Evolutionary conservation across 2,888 invertebrate genomes (phyloP), one percentile per base, ranked within the genome.

Genomic region (Cylindroiulus punctatus): DNA sequence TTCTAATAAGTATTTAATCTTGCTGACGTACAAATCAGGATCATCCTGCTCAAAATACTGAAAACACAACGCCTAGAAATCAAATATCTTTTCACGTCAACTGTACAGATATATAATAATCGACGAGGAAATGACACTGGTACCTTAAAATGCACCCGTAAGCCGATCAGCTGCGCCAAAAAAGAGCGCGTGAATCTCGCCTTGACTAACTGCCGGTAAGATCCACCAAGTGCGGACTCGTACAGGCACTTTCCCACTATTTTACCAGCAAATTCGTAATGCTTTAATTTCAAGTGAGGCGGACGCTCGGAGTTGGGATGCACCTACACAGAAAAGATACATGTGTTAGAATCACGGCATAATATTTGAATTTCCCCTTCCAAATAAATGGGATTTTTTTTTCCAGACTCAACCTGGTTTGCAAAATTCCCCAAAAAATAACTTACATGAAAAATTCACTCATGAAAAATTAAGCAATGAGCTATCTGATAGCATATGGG

Each of bases 41-140:
- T 98, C 98, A 90, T 98, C 98, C 91, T 97, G 97, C 90, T 98
- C 97, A 91, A 98, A 98, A 91, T 98, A 96, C 95, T 96, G 42
- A 26, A 85, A 30, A 81, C 8, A 40, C 12, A 36, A 22, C 10
- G 22, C 76, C 5, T 12, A 7, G n/a, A 44, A 47, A 47, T 36
- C 32, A 36, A 36, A 14, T 2, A 83, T n/a, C 40, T 19, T 82
- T 36, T 3, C 7, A 19, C 76, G 12, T 19, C 36, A 83, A 42
- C 19, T n/a, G 19, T 10, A 19, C 26, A n/a, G 12, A 84, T 2
- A n/a, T 83, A 30, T 14, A 40, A 83, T 40, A 40, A 40, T 22
- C 8, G n/a, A 10, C n/a, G n/a, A 40, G 3, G 30, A 83, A 36
- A 22, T 1, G 12, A n/a, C 17, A 36, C 7, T 36, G 36, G 26